phyloP scores from a whole-genome alignment of 2,113 vertebrate genomes.

The Zosterops lateralis region DNA sequence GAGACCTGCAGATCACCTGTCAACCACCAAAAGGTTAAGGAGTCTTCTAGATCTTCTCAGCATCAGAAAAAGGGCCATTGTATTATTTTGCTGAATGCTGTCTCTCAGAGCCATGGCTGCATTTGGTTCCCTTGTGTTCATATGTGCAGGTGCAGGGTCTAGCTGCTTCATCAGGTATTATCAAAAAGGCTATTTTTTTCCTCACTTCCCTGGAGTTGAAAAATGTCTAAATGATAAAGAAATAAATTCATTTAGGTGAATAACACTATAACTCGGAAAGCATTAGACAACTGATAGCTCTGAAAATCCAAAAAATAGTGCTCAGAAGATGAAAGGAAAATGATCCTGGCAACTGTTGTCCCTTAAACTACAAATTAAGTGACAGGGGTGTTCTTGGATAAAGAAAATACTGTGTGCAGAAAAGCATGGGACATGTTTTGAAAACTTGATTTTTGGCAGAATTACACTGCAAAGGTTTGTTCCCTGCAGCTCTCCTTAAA shows the following conservation, averaged over 20 bases:
- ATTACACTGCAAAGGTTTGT: not conserved
- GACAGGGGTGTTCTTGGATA: not conserved
- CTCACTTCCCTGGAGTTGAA: not conserved
- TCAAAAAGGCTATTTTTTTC: not conserved
- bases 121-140: fast-evolving
- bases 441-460: not conserved
- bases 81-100: not conserved
- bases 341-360: not conserved
- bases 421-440: not conserved
- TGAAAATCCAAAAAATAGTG: not conserved
- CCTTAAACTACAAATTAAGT: not conserved
- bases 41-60: not conserved
- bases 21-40: not conserved
- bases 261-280: not conserved
- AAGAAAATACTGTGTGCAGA: not conserved
- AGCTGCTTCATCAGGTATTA: not conserved
- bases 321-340: not conserved
- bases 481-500: not conserved
- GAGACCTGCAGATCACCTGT: not conserved
- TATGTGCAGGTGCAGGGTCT: not conserved
- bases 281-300: not conserved
- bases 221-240: not conserved
- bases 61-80: not conserved
- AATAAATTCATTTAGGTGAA: not conserved
- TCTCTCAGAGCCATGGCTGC: not conserved